phyloP scores from a whole-genome alignment of 1,140 invertebrate species.

The Polypedilum pembai region DNA sequence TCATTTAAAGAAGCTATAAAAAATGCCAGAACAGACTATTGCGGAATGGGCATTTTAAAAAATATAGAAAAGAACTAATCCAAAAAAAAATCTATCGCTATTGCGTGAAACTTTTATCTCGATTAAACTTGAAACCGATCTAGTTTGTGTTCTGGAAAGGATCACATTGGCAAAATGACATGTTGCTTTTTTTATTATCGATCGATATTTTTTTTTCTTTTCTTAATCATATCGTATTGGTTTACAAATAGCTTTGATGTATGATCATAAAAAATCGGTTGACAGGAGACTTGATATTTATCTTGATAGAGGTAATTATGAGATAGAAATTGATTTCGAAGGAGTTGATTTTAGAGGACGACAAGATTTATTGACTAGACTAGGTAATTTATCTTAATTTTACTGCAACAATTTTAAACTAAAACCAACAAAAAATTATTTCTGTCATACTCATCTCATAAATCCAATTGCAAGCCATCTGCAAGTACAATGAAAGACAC shows the following conservation, averaged over 20 bases:
- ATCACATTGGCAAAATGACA: background rate
- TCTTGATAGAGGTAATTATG: too few relatives aligned
- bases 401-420: too few relatives aligned
- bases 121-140: too few relatives aligned
- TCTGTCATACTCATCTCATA: too few relatives aligned
- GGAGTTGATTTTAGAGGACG: too few relatives aligned
- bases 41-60: background rate
- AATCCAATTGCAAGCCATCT: too few relatives aligned
- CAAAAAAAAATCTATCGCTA: background rate
- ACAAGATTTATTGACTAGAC: too few relatives aligned
- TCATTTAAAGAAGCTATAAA: background rate
- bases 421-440: too few relatives aligned
- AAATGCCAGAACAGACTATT: background rate
- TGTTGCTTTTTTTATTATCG: background rate
- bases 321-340: too few relatives aligned
- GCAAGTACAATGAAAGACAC: too few relatives aligned
- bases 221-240: background rate
- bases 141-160: background rate
- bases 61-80: background rate
- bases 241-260: background rate
- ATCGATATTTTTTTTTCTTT: background rate
- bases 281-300: too few relatives aligned
- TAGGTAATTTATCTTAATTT: too few relatives aligned
- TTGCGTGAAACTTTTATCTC: constrained; percentile 9
- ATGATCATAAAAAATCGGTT: background rate